These are phyloP conservation scores for Piprites chloris DNA, from an alignment of 2,113 vertebrate species.

Conservation along the genomic window DNA sequence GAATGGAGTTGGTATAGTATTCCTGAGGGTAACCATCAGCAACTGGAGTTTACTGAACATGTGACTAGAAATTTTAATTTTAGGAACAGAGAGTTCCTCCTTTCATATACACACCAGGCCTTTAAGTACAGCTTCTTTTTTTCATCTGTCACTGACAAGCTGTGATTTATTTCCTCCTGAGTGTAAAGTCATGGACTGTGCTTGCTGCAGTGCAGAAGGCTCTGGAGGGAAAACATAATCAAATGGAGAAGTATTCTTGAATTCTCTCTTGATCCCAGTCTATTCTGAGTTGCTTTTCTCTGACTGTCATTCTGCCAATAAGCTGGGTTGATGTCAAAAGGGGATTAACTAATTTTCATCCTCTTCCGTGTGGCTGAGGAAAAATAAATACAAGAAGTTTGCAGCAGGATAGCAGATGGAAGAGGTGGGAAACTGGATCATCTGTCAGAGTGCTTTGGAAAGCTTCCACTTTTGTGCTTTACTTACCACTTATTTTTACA, in stretches of 20 bases:
- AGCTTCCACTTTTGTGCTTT: background rate
- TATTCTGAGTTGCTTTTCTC: background rate
- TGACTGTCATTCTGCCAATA: background rate
- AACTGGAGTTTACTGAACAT: background rate
- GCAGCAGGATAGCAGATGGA: background rate
- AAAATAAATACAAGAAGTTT: background rate
- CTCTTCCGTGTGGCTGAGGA: background rate
- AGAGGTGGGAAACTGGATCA: background rate
- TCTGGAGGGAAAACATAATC: background rate
- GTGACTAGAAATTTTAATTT: slow-evolving; percentile 4
- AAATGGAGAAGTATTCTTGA: background rate
- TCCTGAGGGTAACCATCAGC: background rate
- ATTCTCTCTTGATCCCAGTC: background rate
- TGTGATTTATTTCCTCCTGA: slow-evolving; percentile 51
- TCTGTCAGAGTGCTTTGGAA: background rate
- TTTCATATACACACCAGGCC: background rate
- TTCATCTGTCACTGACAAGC: slow-evolving; percentile 13
- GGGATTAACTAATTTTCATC: background rate
- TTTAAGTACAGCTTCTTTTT: background rate
- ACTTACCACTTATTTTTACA: background rate
- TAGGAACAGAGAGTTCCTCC: background rate
- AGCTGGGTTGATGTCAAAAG: background rate
- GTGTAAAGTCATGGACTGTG: background rate
- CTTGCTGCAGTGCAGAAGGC: background rate
- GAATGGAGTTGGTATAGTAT: background rate